Evolutionary conservation across 2,888 invertebrate genomes (phyloP), one percentile per base, ranked within the genome.

Genomic region (Sarcophaga rosellei): DNA sequence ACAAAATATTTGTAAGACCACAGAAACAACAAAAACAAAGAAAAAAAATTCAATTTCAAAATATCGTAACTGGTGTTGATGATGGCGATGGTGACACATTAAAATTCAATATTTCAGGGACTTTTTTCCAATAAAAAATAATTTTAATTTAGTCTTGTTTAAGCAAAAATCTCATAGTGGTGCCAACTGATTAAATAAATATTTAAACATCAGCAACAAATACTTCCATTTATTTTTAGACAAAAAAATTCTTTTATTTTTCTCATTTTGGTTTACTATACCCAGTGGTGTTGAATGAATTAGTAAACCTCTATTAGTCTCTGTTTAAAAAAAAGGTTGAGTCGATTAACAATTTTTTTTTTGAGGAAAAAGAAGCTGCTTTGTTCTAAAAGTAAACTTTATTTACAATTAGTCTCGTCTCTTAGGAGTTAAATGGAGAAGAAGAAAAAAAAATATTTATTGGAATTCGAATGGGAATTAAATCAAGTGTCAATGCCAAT

Each of bases 111-210:
- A 53, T 53, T 70, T 85, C 81, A 78, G 85, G 70, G 72, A 81
- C 68, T 75, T 78, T 53, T 84, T 80, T 45, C 17, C 47, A 5
- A 21, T 66, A 65, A 17, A 35, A 15, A 47, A n/a, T 17, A 5
- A 10, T 5, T 72, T 12, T 53, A 53, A 20, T 84, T 70, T 21
- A 59, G n/a, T 72, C 69, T 73, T 63, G 20, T 78, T 63, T 25
- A 15, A 57, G 68, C 17, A 77, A 81, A 70, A 74, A 12, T 62
- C 59, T 81, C 72, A 61, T 59, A n/a, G 57, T 59, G 57, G 72
- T 86, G 86, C 65, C 62, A 86, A 86, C 61, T 80, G 79, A 62
- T 86, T 80, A 69, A 80, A 35, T 59, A 83, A 86, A 86, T 80
- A 86, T 83, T 86, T 65, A 44, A 53, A 53, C 53, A 73, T 45